Base-by-base conservation (phyloP, 2,888 invertebrate genomes). In the Eumerus sabulonum region DNA sequence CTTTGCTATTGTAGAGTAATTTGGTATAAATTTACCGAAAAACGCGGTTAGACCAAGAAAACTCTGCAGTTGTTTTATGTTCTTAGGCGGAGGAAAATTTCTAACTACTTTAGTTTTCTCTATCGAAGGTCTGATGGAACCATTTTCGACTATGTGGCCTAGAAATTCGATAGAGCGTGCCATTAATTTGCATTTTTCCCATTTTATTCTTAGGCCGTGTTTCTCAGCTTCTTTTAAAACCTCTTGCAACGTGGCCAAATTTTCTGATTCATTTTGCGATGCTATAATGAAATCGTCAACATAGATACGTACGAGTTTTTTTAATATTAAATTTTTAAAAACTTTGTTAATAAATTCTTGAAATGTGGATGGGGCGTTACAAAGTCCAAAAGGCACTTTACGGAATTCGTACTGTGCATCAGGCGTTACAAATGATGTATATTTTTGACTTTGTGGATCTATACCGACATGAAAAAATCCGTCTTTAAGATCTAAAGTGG, bases 11-110 rank as follows among this genome's bases (percentile, higher is more conserved):
- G 14, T 4, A 2, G 27, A 17, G 9, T 42, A 67, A 9, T 35
- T 35, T 11, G 40, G 18, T 11, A 67, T 16, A 14, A 59, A 68
- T 1, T 45, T 67, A 4, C 45, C 12, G n/a, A 68, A 68, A 17
- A 40, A 59, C 3, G 36, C 51, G 0, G 68, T 17, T 16, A 68
- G 9, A 4, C 59, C 59, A 1, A 59, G 38, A 14, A 68, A 68
- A 14, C 51, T 59, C 16, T 68, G 67, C 11, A 68, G 7, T 9
- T 35, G 9, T 14, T 47, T 68, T 47, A 60, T 50, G 54, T 72
- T 50, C 1, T 27, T 18, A 9, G 54, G 62, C 11, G 35, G 50
- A 0, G 54, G 62, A 36, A 56, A 71, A 4, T 13, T 1, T 19
- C 42, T 35, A 0, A 54, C 54, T 0, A 35, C 53, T 12, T 60